These are phyloP conservation scores for Maniola jurtina DNA, from an alignment of 1,140 invertebrate species.

Conservation along the genomic window DNA sequence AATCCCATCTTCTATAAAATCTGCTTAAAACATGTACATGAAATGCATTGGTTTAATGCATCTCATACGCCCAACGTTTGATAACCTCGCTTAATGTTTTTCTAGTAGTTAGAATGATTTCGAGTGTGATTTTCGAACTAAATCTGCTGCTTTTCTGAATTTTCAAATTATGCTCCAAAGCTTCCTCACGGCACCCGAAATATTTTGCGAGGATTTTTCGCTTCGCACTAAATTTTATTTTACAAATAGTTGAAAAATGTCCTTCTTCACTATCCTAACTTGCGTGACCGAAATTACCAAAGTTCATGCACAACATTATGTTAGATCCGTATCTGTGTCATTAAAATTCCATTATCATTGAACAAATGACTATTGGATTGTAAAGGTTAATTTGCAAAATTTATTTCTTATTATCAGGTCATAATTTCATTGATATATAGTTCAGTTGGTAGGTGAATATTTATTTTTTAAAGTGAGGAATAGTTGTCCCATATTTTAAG, in stretches of 20 bases:
- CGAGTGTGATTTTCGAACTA: conserved; percentile 68
- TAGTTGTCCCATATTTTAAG: neutral
- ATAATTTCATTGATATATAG: neutral
- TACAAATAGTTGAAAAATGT: conserved; percentile 4
- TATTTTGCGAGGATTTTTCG: conserved; percentile 46
- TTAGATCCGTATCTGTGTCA: conserved; percentile 6
- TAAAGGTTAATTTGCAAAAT: neutral
- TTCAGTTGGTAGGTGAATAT: no score
- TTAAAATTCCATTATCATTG: conserved; percentile 6
- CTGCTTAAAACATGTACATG: conserved; percentile 54
- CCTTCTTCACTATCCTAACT: neutral
- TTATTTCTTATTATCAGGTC: neutral
- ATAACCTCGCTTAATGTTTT: conserved; percentile 70
- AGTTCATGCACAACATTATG: conserved; percentile 8
- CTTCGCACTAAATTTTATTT: conserved; percentile 40
- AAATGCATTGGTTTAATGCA: conserved; percentile 50
- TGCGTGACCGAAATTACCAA: neutral
- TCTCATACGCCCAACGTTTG: conserved; percentile 53
- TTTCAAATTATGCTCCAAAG: conserved; percentile 50
- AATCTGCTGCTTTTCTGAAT: conserved; percentile 65
- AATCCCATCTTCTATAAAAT: conserved; percentile 9
- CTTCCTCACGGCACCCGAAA: conserved; percentile 50
- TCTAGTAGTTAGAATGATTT: conserved; percentile 68
- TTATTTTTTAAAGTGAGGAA: neutral
- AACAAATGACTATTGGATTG: conserved; percentile 1